Evolutionary conservation across 2,888 invertebrate genomes (phyloP), one percentile per base, ranked within the genome.

Genomic region (Horisme vitalbata): DNA sequence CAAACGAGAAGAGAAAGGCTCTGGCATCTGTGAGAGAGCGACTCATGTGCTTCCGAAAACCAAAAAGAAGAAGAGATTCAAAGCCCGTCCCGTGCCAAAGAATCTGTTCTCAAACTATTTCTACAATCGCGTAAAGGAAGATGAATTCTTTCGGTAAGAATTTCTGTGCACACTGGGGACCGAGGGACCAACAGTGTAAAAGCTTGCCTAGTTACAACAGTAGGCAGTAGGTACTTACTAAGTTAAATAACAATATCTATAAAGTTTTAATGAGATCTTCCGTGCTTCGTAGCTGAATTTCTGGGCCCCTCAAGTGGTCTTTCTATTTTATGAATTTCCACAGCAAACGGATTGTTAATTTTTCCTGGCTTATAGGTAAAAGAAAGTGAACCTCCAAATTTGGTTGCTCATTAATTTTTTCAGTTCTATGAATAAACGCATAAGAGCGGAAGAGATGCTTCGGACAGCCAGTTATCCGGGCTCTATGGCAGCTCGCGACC

Each of bases 71-170:
- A 91, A 91, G 59, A 78, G 85, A 28, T 94, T 94, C 65, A 91
- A 83, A 63, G 94, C 94, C 0, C 92, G 92, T 55, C 94, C 94
- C 0, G 91, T 94, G 6, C 94, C 94, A 0, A 93, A 91, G 66
- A 93, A 93, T 73, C 77, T 94, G 12, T 94, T 94, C 66, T 93
- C 93, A 9, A 93, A 93, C 63, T 93, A 93, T 53, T 90, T 94
- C 61, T 94, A 94, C 55, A 92, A 93, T 53, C 93, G 92, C 68
- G 93, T 93, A 90, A 91, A 93, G 55, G 94, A 94, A 66, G 93
- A 94, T 59, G 93, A 94, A 55, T 94, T 92, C 77, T 94, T 93
- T 72, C 91, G 93, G 93, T 94, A 44, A 13, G 37, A 28, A 13
- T 26, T 26, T 26, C n/a, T 23, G 3, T 3, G n/a, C n/a, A n/a